A percentile compares a stretch with the other conserved stretches of the same genome.
These are phyloP conservation scores for Temnothorax ravouxi DNA, from an alignment of 2,888 invertebrate genomes.

Conservation along the genomic window DNA sequence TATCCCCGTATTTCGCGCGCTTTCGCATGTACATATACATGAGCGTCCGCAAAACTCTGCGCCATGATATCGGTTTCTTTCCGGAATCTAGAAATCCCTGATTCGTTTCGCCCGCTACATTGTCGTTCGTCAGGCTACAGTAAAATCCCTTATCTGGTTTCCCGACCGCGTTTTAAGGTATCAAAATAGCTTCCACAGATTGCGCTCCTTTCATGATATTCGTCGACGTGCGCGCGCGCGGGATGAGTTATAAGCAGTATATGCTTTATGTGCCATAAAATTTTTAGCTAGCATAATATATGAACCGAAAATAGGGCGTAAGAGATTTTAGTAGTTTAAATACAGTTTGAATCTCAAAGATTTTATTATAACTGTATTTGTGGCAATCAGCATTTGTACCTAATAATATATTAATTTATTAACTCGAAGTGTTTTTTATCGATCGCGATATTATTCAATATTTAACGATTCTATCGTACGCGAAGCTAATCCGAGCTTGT, in stretches of 20 bases:
- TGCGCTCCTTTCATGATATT: slow-evolving; percentile 26
- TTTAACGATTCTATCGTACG: background rate
- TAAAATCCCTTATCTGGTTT: slow-evolving; percentile 60
- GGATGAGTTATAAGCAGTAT: background rate
- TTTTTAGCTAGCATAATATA: background rate
- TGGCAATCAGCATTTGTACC: background rate
- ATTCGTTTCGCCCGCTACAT: slow-evolving; percentile 54
- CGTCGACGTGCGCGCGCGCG: background rate
- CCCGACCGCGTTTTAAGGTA: slow-evolving; percentile 52
- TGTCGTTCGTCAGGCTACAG: slow-evolving; percentile 58
- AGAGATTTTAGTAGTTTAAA: slow-evolving; percentile 4
- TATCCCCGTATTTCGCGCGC: slow-evolving; percentile 58
- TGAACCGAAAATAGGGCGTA: background rate
- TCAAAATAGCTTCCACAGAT: slow-evolving; percentile 45
- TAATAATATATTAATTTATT: background rate
- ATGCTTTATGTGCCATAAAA: slow-evolving; percentile 31
- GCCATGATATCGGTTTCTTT: slow-evolving; percentile 56
- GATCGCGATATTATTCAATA: background rate
- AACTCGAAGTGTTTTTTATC: background rate
- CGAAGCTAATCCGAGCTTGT: slow-evolving; percentile 6
- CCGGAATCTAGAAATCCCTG: slow-evolving; percentile 57
- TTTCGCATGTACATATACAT: slow-evolving; percentile 58
- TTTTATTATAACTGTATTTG: slow-evolving; percentile 1
- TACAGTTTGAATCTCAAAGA: background rate
- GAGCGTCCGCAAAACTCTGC: slow-evolving; percentile 36